Evolutionary conservation across 2,113 vertebrate species (phyloP).

Genomic region (Pollimyrus isidori): DNA sequence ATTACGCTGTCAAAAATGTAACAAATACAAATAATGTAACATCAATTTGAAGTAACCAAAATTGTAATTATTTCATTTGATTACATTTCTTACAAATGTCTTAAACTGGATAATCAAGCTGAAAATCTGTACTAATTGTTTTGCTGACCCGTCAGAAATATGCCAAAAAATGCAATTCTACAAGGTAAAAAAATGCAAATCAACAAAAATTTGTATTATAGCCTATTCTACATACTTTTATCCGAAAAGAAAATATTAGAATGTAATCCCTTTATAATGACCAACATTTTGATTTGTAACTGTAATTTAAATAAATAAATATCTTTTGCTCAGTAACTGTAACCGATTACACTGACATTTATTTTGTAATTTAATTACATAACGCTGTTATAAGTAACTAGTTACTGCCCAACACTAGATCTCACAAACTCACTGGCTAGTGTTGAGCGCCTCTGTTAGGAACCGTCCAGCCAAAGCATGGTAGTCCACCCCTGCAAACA

Average conservation of each 20-base stretch:
- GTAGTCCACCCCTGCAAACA: constrained; percentile 71
- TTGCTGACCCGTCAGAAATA: neutral
- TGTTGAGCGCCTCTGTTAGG: constrained; percentile 72
- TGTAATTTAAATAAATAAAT: neutral
- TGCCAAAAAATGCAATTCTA: neutral
- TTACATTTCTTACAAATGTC: neutral
- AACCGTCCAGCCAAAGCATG: constrained; percentile 64
- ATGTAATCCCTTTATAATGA: neutral
- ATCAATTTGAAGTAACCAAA: neutral
- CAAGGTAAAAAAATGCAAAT: neutral
- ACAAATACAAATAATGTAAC: neutral
- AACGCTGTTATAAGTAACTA: neutral
- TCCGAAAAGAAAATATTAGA: neutral
- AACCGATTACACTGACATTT: neutral
- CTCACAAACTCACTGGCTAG: constrained; percentile 64
- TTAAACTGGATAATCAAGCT: neutral
- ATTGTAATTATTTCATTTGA: neutral
- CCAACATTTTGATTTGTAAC: neutral
- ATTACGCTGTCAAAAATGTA: neutral
- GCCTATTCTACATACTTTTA: neutral
- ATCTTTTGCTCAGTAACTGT: neutral
- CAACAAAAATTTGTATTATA: neutral
- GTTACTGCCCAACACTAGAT: neutral
- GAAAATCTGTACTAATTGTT: neutral
- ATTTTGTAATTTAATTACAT: neutral